Conservation (phyloP, 2,797 vertebrate genomes). For the Zenarchopterus dispar region DNA sequence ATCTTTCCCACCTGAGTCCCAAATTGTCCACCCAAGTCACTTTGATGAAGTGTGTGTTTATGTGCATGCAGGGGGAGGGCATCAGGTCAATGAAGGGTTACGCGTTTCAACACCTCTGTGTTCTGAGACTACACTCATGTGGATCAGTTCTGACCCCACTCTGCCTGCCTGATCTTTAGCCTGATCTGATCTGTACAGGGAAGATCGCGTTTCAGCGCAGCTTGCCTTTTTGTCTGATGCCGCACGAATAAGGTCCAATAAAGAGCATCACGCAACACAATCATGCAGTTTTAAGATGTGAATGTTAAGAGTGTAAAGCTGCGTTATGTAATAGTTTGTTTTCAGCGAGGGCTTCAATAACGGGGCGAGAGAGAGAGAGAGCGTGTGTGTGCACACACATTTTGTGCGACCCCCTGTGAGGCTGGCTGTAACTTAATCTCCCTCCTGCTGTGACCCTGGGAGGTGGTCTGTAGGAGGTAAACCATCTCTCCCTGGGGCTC, state of each 20-base stretch:
- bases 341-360: slow-evolving; percentile 24
- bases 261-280: slow-evolving; percentile 21
- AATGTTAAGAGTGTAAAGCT: slow-evolving; percentile 28
- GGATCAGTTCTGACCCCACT: slow-evolving; percentile 52
- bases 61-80: slow-evolving; percentile 13
- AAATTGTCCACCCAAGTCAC: slow-evolving; percentile 24
- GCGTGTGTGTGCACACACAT: slow-evolving; percentile 36
- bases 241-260: slow-evolving; percentile 12
- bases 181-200: slow-evolving; percentile 27
- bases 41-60: slow-evolving; percentile 41
- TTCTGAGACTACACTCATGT: slow-evolving; percentile 43
- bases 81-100: slow-evolving; percentile 51
- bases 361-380: slow-evolving; percentile 6
- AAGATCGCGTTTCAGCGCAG: slow-evolving; percentile 20
- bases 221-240: background rate
- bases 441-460: slow-evolving; percentile 76
- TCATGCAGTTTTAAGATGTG: slow-evolving; percentile 23
- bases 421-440: slow-evolving; percentile 77
- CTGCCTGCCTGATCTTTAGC: slow-evolving; percentile 48
- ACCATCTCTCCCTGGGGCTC: slow-evolving; percentile 65
- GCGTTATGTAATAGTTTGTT: slow-evolving; percentile 50
- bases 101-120: slow-evolving; percentile 53
- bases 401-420: slow-evolving; percentile 57
- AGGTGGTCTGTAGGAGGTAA: slow-evolving; percentile 77
- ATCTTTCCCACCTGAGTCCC: slow-evolving; percentile 31